Evolutionary conservation across 2,888 invertebrate species (phyloP), one percentile per base, ranked within the genome.

Genomic region (Noctua comes): DNA sequence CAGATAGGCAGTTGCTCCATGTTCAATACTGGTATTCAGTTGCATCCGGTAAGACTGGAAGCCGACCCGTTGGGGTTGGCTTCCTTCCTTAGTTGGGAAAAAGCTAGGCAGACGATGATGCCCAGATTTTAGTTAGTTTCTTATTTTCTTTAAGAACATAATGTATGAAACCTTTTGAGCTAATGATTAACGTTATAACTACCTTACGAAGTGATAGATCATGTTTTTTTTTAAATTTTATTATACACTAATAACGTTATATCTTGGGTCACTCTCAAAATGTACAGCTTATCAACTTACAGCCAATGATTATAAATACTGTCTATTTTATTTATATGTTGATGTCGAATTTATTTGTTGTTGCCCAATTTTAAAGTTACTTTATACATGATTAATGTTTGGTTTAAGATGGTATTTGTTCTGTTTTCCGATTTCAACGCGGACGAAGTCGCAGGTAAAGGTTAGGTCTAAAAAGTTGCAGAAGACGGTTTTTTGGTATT

Each of bases 271-370:
- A 24, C 54, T 54, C 54, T 57, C 57, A 57, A 57, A 57, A 57
- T 57, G n/a, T 79, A 68, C n/a, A 78, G n/a, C 13, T 68, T 69
- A 64, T 7, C 13, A n/a, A 18, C 43, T 64, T 18, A 43, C n/a
- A 21, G 62, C 16, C 43, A 64, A 43, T 64, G 24, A 24, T 54
- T 64, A 54, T 13, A 77, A 43, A 43, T 51, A 64, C n/a, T 40
- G 43, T 48, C 10, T 73, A 24, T 54, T 43, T 54, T 18, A 70
- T 70, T n/a, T 6, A 27, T 72, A 13, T 36, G 10, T 66, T 65
- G 54, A 46, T 65, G 16, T 16, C 51, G 27, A 16, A 57, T 27
- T 5, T 27, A 59, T 59, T 16, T 27, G 16, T 62, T 62, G 48
- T 48, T 66, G 21, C n/a, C 64, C 18, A 57, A 51, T 31, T 59